A percentile compares a stretch with the other conserved stretches of the same genome.
Conservation (phyloP, 2,113 vertebrate species). For the Stigmatopora nigra region DNA sequence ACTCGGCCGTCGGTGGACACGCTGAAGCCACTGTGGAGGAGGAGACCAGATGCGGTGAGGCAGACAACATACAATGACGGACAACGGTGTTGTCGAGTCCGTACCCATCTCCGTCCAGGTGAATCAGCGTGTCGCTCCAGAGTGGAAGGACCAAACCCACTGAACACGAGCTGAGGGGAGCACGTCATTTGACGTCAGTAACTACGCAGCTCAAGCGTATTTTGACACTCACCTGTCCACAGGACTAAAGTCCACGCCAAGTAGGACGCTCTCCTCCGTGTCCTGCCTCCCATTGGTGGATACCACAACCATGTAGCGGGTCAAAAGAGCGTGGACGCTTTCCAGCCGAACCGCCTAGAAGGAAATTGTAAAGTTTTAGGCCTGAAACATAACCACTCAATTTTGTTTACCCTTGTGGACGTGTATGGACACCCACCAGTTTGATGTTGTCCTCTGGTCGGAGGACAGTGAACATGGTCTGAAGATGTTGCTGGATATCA, state of each 20-base stretch:
- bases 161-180: constrained; percentile 77
- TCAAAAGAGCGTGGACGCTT: constrained; percentile 81
- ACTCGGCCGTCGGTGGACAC: constrained; percentile 91
- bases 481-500: constrained; percentile 94
- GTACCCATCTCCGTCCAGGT: constrained; percentile 98
- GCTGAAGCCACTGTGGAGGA: constrained; percentile 79
- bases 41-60: constrained; percentile 17
- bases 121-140: constrained; percentile 97
- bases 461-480: constrained; percentile 96
- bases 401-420: neutral
- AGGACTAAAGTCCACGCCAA: constrained; percentile 92
- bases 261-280: constrained; percentile 94
- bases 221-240: constrained; percentile 77
- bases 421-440: constrained; percentile 72
- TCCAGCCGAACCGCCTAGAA: constrained; percentile 84
- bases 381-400: neutral
- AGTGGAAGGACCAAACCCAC: constrained; percentile 92
- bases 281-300: constrained; percentile 95
- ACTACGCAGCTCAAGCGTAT: too few relatives aligned
- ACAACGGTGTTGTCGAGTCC: constrained; percentile 16
- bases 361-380: neutral
- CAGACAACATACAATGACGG: neutral
- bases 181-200: too few relatives aligned
- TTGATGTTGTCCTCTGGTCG: constrained; percentile 96
- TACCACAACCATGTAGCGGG: constrained; percentile 96